Base-by-base conservation (phyloP, 2,888 invertebrate genomes). In the Ichneumoninae sp. region DNA sequence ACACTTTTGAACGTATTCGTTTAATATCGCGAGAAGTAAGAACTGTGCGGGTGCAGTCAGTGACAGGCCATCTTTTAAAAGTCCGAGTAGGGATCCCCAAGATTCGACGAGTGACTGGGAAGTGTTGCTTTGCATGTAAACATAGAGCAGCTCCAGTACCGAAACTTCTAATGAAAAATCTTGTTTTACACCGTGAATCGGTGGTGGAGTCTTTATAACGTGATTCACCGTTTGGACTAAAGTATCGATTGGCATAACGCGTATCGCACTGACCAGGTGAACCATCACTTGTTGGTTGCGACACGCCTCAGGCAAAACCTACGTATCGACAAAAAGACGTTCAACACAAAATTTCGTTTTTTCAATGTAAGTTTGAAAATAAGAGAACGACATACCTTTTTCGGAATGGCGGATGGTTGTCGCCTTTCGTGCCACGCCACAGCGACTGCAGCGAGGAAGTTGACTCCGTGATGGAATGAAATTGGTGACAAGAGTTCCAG, bases 401-500 rank as follows among this genome's bases (percentile, higher is more conserved):
- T 95, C 63, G 93, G 94, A 89, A 89, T 94, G 81, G 90, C 91
- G 88, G 94, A 94, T 7, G 94, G 92, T 86, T 95, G 95, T 77
- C 95, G 94, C 77, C 96, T 94, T 89, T 98, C 97, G 92, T 97
- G 96, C 98, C 98, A 98, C 44, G 97, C 97, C 6, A 98, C 96
- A 0, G 98, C 97, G 83, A 98, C 95, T 2, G 98, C 97, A 7
- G 97, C 97, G 81, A 98, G 94, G 89, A 98, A 97, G 91, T 96
- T 96, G 19, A 96, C 95, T 13, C 97, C 96, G 92, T 98, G 97
- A 91, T 97, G 97, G 78, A 97, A 95, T 7, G 97, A 97, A 71
- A 98, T 96, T 0, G 98, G 98, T 89, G 97, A 97, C 4, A 98
- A 94, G 88, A 98, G 96, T 91, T 97, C 97, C 88, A 98, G 94